Conservation (phyloP, 64 coral and sea anemone genomes). For the Platygyra sinensis region DNA sequence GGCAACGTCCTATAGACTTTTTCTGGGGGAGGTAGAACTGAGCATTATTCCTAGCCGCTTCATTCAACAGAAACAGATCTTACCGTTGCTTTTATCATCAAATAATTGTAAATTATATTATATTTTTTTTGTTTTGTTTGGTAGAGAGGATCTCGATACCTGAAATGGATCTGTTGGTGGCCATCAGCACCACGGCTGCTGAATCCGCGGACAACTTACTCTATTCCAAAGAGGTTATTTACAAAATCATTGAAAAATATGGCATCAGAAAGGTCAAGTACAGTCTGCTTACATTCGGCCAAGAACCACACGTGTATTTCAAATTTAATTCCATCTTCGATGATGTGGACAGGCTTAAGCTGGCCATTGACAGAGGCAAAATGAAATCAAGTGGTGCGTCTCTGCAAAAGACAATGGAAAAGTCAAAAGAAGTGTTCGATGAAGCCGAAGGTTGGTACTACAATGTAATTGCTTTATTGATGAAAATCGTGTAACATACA, state of each 20-base stretch:
- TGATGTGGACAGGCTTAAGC: background rate
- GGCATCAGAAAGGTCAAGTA: constrained; percentile 65
- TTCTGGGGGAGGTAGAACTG: no score
- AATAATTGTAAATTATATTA: background rate
- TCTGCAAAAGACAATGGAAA: constrained; percentile 47
- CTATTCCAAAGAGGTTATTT: constrained; percentile 73
- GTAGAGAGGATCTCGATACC: constrained; percentile 63
- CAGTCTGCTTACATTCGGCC: constrained; percentile 66
- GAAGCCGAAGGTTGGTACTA: constrained; percentile 29
- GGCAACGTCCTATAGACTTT: no score
- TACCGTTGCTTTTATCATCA: no score
- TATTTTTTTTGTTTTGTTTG: background rate
- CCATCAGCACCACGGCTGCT: constrained; percentile 55
- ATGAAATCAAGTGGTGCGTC: constrained; percentile 27
- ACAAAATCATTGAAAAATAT: constrained; percentile 73
- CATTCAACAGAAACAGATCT: no score
- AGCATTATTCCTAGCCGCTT: no score
- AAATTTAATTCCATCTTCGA: constrained; percentile 35
- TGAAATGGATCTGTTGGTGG: constrained; percentile 71
- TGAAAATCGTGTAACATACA: no score
- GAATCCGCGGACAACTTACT: constrained; percentile 55
- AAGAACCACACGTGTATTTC: constrained; percentile 32
- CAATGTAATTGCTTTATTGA: background rate
- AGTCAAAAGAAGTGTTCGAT: constrained; percentile 60
- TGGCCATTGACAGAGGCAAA: background rate